Evolutionary conservation across 2,797 vertebrate species (phyloP).

Genomic region (Muscicapa striata): DNA sequence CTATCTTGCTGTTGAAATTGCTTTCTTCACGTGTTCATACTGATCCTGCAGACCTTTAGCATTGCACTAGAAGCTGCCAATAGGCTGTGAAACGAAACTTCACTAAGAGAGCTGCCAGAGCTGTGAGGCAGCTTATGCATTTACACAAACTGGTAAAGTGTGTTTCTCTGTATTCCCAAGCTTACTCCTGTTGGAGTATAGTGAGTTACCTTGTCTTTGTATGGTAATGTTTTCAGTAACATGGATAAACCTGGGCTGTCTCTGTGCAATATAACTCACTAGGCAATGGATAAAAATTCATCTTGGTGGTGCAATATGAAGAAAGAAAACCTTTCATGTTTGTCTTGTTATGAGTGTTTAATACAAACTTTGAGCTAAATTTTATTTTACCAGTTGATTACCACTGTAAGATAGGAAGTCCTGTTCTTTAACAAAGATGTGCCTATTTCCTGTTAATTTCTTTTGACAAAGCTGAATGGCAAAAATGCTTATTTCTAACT

Average conservation of each 20-base stretch:
- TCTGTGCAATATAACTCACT: slow-evolving; percentile 15
- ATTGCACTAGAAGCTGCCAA: neutral
- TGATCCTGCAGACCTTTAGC: neutral
- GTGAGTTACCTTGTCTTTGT: slow-evolving; percentile 35
- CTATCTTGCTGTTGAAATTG: slow-evolving; percentile 41
- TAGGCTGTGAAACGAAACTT: neutral
- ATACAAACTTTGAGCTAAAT: slow-evolving; percentile 50
- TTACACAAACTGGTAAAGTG: neutral
- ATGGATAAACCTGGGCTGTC: slow-evolving; percentile 24
- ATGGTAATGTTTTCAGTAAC: slow-evolving; percentile 15
- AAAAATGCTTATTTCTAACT: slow-evolving; percentile 52
- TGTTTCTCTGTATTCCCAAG: neutral
- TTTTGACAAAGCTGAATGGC: slow-evolving; percentile 59
- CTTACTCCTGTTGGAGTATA: neutral
- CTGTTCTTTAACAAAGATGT: slow-evolving; percentile 64
- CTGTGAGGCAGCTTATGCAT: neutral
- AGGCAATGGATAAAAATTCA: slow-evolving; percentile 34
- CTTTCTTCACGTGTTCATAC: slow-evolving; percentile 22
- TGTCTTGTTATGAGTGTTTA: slow-evolving; percentile 63
- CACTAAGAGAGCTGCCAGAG: neutral
- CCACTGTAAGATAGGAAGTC: slow-evolving; percentile 51
- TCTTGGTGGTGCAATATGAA: slow-evolving; percentile 60
- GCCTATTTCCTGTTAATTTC: slow-evolving; percentile 62
- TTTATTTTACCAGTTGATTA: slow-evolving; percentile 57
- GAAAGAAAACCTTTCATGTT: slow-evolving; percentile 13